Percentiles rank a stretch among this genome's conserved stretches.
These are phyloP conservation scores for Clanis bilineata DNA, from an alignment of 2,888 invertebrate genomes.

Conservation along the genomic window DNA sequence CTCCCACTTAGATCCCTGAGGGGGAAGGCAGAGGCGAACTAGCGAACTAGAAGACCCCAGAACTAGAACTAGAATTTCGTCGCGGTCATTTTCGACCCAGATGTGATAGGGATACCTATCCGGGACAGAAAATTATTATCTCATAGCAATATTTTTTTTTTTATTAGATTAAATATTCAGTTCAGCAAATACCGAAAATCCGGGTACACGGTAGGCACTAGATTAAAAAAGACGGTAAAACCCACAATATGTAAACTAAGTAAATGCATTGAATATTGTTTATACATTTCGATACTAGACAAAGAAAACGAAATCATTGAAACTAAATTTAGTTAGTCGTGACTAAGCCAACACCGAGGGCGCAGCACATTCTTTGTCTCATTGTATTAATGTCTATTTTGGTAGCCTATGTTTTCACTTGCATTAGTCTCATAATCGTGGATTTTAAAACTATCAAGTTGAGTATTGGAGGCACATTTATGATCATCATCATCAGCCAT, in stretches of 20 bases:
- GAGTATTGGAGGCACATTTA: too few relatives aligned
- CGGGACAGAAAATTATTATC: background rate
- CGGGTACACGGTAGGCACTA: background rate
- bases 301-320: conserved; percentile 13
- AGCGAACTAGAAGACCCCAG: too few relatives aligned
- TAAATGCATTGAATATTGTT: conserved; percentile 10
- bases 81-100: too few relatives aligned
- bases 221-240: background rate
- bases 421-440: background rate
- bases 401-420: background rate
- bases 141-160: too few relatives aligned
- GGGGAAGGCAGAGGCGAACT: too few relatives aligned
- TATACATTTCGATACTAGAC: conserved; percentile 11
- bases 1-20: too few relatives aligned
- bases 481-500: too few relatives aligned
- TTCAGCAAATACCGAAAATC: background rate
- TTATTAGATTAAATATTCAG: too few relatives aligned
- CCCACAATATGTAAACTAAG: background rate
- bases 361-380: conserved; percentile 23
- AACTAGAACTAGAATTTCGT: too few relatives aligned
- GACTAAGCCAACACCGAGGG: conserved; percentile 20
- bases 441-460: background rate
- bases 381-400: conserved; percentile 3
- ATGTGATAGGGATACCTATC: too few relatives aligned
- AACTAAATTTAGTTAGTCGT: conserved; percentile 20